These are phyloP conservation scores for Acleris holmiana DNA, from an alignment of 2,888 invertebrate genomes.

Conservation along the genomic window DNA sequence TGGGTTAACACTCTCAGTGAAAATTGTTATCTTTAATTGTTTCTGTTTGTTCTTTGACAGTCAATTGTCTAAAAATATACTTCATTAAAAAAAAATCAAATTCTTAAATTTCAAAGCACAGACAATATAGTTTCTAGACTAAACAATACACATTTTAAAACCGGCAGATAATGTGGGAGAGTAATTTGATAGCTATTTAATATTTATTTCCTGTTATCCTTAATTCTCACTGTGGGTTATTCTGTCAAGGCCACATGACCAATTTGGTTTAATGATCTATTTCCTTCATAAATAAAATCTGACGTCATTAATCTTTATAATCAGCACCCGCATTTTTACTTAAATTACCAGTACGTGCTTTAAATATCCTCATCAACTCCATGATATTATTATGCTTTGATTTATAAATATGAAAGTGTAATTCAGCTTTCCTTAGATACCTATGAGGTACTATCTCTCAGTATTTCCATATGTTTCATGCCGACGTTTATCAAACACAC, in stretches of 20 bases:
- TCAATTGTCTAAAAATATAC: neutral
- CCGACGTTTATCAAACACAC: no score
- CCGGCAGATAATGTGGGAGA: neutral
- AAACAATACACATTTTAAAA: neutral
- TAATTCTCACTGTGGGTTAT: slow-evolving; percentile 11
- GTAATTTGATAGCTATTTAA: slow-evolving; percentile 20
- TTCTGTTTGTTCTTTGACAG: neutral
- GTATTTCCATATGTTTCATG: no score
- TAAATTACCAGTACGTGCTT: neutral
- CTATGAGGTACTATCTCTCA: no score
- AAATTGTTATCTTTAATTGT: neutral
- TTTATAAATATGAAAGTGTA: no score
- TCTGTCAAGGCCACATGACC: slow-evolving; percentile 22
- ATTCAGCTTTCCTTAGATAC: no score
- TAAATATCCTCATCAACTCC: neutral
- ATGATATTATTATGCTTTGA: no score
- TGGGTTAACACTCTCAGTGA: slow-evolving; percentile 22
- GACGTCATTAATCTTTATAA: slow-evolving; percentile 26
- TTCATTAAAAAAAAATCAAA: no score
- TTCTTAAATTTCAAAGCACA: no score
- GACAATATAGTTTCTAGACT: no score
- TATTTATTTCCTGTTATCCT: slow-evolving; percentile 11
- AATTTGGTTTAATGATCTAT: slow-evolving; percentile 27
- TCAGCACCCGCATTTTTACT: neutral
- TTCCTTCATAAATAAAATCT: slow-evolving; percentile 26